Evolutionary conservation across 2,888 invertebrate genomes (phyloP), one percentile per base, ranked within the genome.

Genomic region (Argyresthia albistria): DNA sequence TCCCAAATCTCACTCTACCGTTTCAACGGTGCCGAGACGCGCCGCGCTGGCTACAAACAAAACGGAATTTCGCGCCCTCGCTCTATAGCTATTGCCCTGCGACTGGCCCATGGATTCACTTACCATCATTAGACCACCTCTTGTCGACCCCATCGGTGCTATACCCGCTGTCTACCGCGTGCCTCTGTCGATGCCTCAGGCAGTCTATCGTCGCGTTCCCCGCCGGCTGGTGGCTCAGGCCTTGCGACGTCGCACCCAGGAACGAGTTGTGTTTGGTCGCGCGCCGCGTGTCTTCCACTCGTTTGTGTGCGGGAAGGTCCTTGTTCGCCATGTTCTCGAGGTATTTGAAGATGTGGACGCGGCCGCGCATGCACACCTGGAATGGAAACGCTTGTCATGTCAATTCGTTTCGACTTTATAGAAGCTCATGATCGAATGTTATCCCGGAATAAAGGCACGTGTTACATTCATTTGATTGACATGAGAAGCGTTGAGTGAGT

Each of bases 321-420:
- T 93, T 94, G 69, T 91, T 91, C 49, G 96, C 95, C 86, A 96
- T 95, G 69, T 93, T 93, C 76, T 97, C 97, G 62, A 98, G 89
- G 84, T 94, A 97, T 79, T 97, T 97, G 89, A 97, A 97, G 66
- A 98, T 95, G 80, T 98, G 97, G 70, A 96, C 95, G 70, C 96
- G 91, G 63, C 98, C 97, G 76, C 97, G 92, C 82, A 93, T 93
- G 86, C 97, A 97, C 62, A 96, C 88, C 95, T 96, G 79, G 7
- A 87, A 70, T 52, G 10, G 25, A 46, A 10, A 8, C 9, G 8
- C n/a, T 3, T 9, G 39, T 25, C 25, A 25, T 6, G 6, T 2
- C 25, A 25, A 25, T 25, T 25, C 25, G 6, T 25, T 25, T 2
- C 25, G 6, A 25, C 25, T 4, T 25, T n/a, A n/a, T n/a, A n/a